Percentiles rank a stretch among this genome's conserved stretches.
These are phyloP conservation scores for Thaumatotibia leucotreta DNA, from an alignment of 1,140 invertebrate genomes.

Conservation along the genomic window DNA sequence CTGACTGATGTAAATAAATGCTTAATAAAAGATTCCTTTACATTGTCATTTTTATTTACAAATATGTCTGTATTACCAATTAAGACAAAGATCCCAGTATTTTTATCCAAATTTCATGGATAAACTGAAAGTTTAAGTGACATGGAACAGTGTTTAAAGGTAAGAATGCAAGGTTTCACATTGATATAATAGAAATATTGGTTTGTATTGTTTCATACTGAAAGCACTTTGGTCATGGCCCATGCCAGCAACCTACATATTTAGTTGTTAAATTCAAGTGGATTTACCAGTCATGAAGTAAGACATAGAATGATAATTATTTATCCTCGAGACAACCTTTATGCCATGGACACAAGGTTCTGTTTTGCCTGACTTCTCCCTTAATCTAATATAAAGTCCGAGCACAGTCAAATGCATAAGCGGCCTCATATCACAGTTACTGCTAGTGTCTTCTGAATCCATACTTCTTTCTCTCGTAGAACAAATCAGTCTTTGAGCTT, in stretches of 20 bases:
- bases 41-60: background rate
- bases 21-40: background rate
- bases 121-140: background rate
- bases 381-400: background rate
- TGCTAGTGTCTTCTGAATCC: slow-evolving; percentile 88
- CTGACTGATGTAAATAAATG: background rate
- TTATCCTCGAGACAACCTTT: no score
- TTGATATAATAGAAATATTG: no score
- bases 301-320: no score
- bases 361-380: background rate
- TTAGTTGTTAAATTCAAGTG: no score
- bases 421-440: slow-evolving; percentile 13
- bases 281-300: no score
- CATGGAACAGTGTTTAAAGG: no score
- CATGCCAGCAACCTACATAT: no score
- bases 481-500: slow-evolving; percentile 99
- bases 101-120: background rate
- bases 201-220: no score
- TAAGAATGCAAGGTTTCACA: no score
- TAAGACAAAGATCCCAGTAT: background rate
- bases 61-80: background rate
- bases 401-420: background rate
- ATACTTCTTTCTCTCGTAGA: slow-evolving; percentile 99
- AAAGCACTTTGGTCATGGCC: no score
- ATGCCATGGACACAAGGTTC: no score